Evolutionary conservation across 2,888 invertebrate genomes (phyloP).

Genomic region (Dexiosoma caninum): DNA sequence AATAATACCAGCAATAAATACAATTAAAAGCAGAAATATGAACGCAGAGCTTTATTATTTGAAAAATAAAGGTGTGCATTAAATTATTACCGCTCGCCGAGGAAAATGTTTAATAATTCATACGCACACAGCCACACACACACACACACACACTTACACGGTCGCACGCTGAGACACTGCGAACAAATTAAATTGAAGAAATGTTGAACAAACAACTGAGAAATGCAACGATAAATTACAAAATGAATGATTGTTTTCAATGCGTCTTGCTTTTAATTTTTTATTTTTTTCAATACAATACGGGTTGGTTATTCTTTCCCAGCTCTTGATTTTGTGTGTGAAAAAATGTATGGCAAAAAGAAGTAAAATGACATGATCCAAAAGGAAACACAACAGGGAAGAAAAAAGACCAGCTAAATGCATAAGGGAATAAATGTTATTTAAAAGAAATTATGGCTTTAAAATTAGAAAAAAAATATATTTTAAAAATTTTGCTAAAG

Average conservation of each 20-base stretch:
- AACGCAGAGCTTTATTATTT: conserved; percentile 8
- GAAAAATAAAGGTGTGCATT: conserved; percentile 48
- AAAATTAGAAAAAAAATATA: conserved; percentile 4
- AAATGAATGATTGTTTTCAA: conserved; percentile 60
- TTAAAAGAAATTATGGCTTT: conserved; percentile 30
- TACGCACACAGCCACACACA: background rate
- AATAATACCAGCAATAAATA: conserved; percentile 15
- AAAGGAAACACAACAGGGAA: conserved; percentile 28
- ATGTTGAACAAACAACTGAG: conserved; percentile 36
- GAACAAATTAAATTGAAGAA: conserved; percentile 51
- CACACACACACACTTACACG: background rate
- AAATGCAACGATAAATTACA: conserved; percentile 56
- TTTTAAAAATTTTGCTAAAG: conserved; percentile 19
- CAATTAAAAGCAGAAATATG: conserved; percentile 9
- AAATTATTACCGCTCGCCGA: conserved; percentile 35
- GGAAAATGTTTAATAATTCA: conserved; percentile 15
- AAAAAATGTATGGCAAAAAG: conserved; percentile 50
- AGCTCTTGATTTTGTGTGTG: conserved; percentile 20
- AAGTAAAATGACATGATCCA: conserved; percentile 25
- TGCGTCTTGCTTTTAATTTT: background rate
- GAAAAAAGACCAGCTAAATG: conserved; percentile 1
- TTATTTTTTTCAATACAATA: background rate
- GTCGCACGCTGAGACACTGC: background rate
- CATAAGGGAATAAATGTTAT: conserved; percentile 24
- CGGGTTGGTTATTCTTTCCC: background rate